phyloP scores from a whole-genome alignment of 2,888 invertebrate species.

The Odontothrips loti region DNA sequence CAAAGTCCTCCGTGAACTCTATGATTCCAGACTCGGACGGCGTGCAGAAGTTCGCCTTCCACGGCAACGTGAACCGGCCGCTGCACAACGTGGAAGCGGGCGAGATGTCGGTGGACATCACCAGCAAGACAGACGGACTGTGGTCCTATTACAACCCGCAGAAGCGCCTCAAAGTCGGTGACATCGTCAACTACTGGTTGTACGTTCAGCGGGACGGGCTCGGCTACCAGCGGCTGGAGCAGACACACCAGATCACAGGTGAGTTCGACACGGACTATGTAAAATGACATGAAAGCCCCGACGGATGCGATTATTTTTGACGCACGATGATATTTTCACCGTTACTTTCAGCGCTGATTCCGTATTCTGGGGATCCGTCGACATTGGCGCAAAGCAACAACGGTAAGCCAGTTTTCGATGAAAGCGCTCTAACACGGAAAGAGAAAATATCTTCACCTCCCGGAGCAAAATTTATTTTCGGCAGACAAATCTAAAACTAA shows the following conservation, averaged over 20 bases:
- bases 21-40: constrained; percentile 49
- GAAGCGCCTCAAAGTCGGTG: constrained; percentile 42
- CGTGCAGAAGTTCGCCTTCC: constrained; percentile 57
- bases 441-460: no score
- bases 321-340: no score
- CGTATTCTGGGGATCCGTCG: no score
- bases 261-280: constrained; percentile 32
- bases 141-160: constrained; percentile 44
- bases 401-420: no score
- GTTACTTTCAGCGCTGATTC: no score
- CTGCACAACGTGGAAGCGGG: constrained; percentile 44
- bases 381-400: no score
- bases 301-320: no score
- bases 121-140: constrained; percentile 38
- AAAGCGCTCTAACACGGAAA: no score
- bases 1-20: no score
- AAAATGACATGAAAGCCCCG: no score
- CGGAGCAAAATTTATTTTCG: no score
- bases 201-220: constrained; percentile 44
- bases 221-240: constrained; percentile 52
- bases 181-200: constrained; percentile 46
- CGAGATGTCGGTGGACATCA: constrained; percentile 42
- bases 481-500: no score
- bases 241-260: constrained; percentile 56
- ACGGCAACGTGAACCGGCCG: constrained; percentile 57